These are phyloP conservation scores for Trachythela sp. DNA, from an alignment of 64 coral and sea anemone species.

Conservation along the genomic window DNA sequence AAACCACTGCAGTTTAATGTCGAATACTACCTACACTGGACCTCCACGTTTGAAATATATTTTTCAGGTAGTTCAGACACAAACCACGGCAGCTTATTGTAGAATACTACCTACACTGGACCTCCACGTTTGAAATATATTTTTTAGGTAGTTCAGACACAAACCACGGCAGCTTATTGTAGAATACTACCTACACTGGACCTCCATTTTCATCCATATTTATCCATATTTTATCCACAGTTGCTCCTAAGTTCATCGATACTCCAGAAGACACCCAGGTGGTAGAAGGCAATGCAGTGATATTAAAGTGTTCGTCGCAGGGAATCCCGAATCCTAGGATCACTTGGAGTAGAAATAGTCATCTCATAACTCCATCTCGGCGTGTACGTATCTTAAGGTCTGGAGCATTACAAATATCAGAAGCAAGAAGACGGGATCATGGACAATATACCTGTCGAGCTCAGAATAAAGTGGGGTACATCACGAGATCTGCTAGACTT, in stretches of 20 bases:
- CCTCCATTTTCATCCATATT: neutral
- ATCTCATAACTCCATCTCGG: neutral
- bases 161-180: too few species aligned
- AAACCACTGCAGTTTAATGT: too few species aligned
- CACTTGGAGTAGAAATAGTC: neutral
- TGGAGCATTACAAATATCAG: neutral
- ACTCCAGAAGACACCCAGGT: neutral
- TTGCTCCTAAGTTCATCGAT: neutral
- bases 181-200: too few species aligned
- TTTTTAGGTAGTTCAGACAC: too few species aligned
- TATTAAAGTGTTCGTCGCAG: neutral
- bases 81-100: too few species aligned
- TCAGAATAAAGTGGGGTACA: conserved; percentile 1
- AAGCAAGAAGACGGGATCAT: neutral
- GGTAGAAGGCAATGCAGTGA: neutral
- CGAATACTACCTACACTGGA: too few species aligned
- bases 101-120: too few species aligned
- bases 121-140: too few species aligned
- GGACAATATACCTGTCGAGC: neutral
- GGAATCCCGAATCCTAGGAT: neutral
- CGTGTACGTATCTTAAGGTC: neutral
- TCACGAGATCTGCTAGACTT: neutral
- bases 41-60: too few species aligned
- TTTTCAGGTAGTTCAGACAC: too few species aligned
- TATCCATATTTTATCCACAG: neutral